Percentiles rank a stretch among this genome's conserved stretches.
Conservation (phyloP, 2,797 vertebrate species). For the Picus viridis region DNA sequence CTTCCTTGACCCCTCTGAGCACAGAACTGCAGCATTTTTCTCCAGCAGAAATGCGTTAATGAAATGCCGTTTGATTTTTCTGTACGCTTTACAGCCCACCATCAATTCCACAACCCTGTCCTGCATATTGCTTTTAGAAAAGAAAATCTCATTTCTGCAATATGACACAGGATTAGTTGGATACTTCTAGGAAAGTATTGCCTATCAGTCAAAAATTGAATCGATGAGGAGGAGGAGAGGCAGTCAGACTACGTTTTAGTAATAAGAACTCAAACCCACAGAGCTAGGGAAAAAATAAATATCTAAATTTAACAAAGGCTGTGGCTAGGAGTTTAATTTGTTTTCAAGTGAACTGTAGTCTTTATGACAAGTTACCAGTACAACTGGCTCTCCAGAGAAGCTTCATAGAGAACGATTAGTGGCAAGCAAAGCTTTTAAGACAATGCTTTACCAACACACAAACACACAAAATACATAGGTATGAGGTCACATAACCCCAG, state of each 20-base stretch:
- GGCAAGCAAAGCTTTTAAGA: not conserved
- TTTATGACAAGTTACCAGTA: not conserved
- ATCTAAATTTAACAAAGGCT: not conserved
- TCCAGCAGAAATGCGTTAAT: not conserved
- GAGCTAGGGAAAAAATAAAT: not conserved
- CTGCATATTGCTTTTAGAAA: not conserved
- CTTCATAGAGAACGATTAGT: fast-evolving
- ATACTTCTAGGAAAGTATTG: not conserved
- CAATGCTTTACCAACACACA: fast-evolving
- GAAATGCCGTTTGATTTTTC: constrained; percentile 1
- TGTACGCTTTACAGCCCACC: not conserved
- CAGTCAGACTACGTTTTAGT: not conserved
- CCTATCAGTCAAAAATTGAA: not conserved
- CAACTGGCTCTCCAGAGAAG: not conserved
- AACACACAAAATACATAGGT: too few species aligned
- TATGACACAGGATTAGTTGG: not conserved
- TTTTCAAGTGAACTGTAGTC: not conserved
- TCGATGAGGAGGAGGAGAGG: not conserved
- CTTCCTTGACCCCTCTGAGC: not conserved
- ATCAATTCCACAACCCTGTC: not conserved
- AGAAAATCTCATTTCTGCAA: constrained; percentile 13
- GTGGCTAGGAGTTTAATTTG: not conserved
- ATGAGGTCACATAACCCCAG: fast-evolving
- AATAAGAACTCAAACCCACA: not conserved
- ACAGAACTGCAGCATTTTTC: not conserved